These are phyloP conservation scores for Dipodomys spectabilis DNA, from an alignment of 2,113 vertebrate species.

Conservation along the genomic window DNA sequence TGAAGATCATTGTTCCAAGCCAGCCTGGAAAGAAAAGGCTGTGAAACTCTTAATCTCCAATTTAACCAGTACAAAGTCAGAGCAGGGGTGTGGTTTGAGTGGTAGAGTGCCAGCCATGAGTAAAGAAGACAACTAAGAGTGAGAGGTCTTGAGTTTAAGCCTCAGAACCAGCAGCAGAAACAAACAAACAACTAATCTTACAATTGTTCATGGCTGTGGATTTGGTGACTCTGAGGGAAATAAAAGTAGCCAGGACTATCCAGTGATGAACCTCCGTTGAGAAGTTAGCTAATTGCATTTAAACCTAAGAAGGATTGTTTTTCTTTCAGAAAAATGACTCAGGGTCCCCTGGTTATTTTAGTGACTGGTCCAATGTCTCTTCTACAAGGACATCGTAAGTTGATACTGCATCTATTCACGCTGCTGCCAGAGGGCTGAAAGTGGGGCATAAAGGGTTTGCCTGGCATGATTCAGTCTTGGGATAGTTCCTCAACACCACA, in stretches of 20 bases:
- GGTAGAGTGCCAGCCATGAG: too few relatives aligned
- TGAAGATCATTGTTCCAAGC: too few relatives aligned
- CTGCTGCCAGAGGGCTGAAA: background rate
- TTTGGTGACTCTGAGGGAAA: background rate
- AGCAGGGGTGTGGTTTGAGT: too few relatives aligned
- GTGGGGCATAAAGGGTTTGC: background rate
- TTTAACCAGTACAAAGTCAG: too few relatives aligned
- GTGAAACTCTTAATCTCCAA: too few relatives aligned
- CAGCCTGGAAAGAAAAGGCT: too few relatives aligned
- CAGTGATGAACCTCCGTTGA: background rate
- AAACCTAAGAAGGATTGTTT: background rate
- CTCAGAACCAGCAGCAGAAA: too few relatives aligned
- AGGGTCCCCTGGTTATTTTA: accelerated
- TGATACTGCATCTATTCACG: conserved; percentile 4
- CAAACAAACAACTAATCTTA: background rate
- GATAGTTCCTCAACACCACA: too few relatives aligned
- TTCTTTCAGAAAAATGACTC: conserved; percentile 23
- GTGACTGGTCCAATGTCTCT: accelerated
- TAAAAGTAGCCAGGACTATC: background rate
- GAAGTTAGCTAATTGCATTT: background rate
- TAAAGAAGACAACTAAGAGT: too few relatives aligned
- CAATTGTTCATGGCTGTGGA: background rate
- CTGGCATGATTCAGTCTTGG: background rate
- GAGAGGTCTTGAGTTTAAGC: too few relatives aligned
- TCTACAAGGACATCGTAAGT: conserved; percentile 45